A percentile compares a stretch with the other conserved stretches of the same genome.
Conservation (phyloP, 2,888 invertebrate genomes). For the Luperina testacea region DNA sequence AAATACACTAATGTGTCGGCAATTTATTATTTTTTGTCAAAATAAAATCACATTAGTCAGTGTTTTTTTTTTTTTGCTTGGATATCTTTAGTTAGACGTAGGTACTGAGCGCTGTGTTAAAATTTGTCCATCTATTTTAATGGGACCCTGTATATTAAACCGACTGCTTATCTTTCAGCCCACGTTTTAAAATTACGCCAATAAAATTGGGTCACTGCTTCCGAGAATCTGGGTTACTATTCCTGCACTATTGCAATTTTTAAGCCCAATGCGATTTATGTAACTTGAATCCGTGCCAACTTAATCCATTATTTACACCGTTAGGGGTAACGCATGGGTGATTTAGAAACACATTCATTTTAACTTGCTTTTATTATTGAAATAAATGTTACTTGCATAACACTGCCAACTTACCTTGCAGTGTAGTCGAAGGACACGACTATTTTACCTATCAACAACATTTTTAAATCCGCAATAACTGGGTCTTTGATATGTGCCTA, state of each 20-base stretch:
- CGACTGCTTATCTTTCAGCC: slow-evolving; percentile 10
- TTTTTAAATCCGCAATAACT: no score
- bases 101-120: no score
- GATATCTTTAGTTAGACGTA: no score
- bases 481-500: no score
- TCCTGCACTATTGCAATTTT: slow-evolving; percentile 61
- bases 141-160: background rate
- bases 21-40: no score
- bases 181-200: slow-evolving; percentile 41
- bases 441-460: no score
- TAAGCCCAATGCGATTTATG: slow-evolving; percentile 58
- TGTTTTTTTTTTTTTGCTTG: no score
- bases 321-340: slow-evolving; percentile 25
- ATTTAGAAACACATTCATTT: slow-evolving; percentile 43
- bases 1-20: no score
- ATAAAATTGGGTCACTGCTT: slow-evolving; percentile 46
- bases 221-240: slow-evolving; percentile 50
- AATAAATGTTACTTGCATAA: slow-evolving; percentile 13
- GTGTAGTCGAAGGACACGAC: background rate
- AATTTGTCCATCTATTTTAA: no score
- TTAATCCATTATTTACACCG: slow-evolving; percentile 47
- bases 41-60: no score
- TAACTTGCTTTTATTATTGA: slow-evolving; percentile 35
- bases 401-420: background rate
- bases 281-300: slow-evolving; percentile 59